These are phyloP conservation scores for Anas platyrhynchos DNA, from an alignment of 2,113 vertebrate genomes.

Conservation along the genomic window DNA sequence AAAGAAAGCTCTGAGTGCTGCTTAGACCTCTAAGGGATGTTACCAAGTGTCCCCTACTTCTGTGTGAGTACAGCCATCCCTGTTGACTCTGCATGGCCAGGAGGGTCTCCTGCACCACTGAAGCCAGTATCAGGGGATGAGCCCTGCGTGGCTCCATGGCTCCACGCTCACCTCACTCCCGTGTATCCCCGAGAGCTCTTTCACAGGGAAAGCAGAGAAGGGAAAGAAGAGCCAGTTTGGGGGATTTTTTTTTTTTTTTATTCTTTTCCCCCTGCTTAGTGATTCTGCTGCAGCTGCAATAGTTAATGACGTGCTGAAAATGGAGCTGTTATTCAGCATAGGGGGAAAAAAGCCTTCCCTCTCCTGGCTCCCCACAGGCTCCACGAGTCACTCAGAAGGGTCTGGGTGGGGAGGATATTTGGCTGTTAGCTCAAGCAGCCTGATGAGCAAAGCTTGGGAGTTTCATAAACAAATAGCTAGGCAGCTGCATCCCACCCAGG, in stretches of 20 bases:
- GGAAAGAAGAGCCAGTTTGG: neutral
- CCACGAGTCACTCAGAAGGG: neutral
- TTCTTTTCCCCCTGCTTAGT: neutral
- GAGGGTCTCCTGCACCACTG: fast-evolving
- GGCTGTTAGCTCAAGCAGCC: neutral
- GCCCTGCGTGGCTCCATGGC: fast-evolving
- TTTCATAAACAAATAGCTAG: constrained; percentile 37
- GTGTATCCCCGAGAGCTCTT: neutral
- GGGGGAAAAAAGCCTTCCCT: neutral
- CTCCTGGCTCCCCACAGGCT: neutral
- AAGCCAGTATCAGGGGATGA: fast-evolving
- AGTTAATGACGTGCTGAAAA: constrained; percentile 38
- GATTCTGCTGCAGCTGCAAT: constrained; percentile 23
- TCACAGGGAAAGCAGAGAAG: neutral
- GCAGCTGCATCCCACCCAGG: constrained; percentile 55
- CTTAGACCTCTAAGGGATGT: no score
- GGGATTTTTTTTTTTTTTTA: neutral
- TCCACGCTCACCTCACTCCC: no score
- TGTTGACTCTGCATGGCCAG: neutral
- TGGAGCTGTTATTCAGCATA: neutral
- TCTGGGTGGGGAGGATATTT: neutral
- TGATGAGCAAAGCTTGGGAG: neutral
- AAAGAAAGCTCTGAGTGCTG: neutral
- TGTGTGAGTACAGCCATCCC: neutral
- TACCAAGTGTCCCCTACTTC: neutral